Conservation (phyloP, 2,888 invertebrate species). For the Elmis aenea region DNA sequence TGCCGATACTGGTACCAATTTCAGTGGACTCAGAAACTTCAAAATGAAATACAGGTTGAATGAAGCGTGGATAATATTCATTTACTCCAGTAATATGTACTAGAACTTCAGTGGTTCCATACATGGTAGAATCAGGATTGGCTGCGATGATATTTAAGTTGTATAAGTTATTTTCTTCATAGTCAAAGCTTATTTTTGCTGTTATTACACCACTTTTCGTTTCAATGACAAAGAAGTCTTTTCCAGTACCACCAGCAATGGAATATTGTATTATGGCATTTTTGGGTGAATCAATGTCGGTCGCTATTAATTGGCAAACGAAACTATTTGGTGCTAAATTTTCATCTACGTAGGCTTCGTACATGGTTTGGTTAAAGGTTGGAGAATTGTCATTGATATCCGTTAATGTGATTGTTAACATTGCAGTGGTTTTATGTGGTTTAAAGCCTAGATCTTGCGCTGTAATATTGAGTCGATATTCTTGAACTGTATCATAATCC, state of each 20-base stretch:
- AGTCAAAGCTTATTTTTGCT: slow-evolving; percentile 77
- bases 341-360: slow-evolving; percentile 76
- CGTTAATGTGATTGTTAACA: slow-evolving; percentile 78
- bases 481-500: slow-evolving; percentile 82
- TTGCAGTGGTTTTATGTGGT: slow-evolving; percentile 69
- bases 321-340: slow-evolving; percentile 72
- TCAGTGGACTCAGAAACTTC: slow-evolving; percentile 90
- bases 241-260: slow-evolving; percentile 70
- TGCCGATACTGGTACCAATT: slow-evolving; percentile 78
- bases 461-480: slow-evolving; percentile 81
- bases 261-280: slow-evolving; percentile 82
- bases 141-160: slow-evolving; percentile 72
- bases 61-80: slow-evolving; percentile 82
- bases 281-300: slow-evolving; percentile 81
- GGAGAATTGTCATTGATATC: slow-evolving; percentile 95
- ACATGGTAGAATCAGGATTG: slow-evolving; percentile 82
- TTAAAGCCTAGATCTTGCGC: slow-evolving; percentile 84
- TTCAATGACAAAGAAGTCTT: slow-evolving; percentile 73
- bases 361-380: slow-evolving; percentile 70
- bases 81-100: slow-evolving; percentile 81
- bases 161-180: slow-evolving; percentile 75
- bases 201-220: slow-evolving; percentile 69
- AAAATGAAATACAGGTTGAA: slow-evolving; percentile 86
- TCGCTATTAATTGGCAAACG: slow-evolving; percentile 70
- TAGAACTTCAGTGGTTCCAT: slow-evolving; percentile 64